Evolutionary conservation across 2,888 invertebrate species (phyloP).

Genomic region (Eucera pruinosa): DNA sequence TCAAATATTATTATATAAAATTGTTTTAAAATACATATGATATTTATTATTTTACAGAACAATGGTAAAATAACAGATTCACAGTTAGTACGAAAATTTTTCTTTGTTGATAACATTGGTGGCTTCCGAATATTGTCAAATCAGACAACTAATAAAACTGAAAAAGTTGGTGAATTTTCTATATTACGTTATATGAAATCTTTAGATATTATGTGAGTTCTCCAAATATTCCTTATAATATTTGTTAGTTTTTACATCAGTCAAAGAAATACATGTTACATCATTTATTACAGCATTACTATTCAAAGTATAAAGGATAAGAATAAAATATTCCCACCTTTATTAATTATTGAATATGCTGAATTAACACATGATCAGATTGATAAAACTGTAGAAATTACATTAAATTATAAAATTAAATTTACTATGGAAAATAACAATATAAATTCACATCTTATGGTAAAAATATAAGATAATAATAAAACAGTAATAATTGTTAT

Average conservation of each 20-base stretch:
- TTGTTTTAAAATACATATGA: neutral
- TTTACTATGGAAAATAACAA: conserved; percentile 83
- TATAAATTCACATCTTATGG: conserved; percentile 83
- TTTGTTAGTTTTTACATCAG: neutral
- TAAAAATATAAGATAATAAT: conserved; percentile 67
- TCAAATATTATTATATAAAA: neutral
- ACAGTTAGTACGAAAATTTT: conserved; percentile 89
- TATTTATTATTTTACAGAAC: conserved; percentile 36
- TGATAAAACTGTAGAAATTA: conserved; percentile 78
- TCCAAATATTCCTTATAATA: neutral
- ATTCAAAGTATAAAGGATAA: conserved; percentile 83
- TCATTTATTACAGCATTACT: conserved; percentile 78
- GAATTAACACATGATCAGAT: conserved; percentile 84
- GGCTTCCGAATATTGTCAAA: conserved; percentile 78
- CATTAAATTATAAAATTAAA: conserved; percentile 82
- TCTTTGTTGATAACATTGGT: conserved; percentile 87
- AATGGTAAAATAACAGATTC: conserved; percentile 85
- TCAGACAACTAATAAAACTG: conserved; percentile 66
- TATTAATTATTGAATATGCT: conserved; percentile 86
- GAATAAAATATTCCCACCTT: conserved; percentile 87
- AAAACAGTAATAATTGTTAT: neutral
- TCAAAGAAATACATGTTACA: conserved; percentile 18
- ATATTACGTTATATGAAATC: conserved; percentile 82
- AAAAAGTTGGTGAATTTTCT: conserved; percentile 70
- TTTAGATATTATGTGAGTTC: conserved; percentile 78